Percentiles rank a stretch among this genome's conserved stretches.
These are phyloP conservation scores for Epinotia brunnichana DNA, from an alignment of 2,888 invertebrate genomes.

Conservation along the genomic window DNA sequence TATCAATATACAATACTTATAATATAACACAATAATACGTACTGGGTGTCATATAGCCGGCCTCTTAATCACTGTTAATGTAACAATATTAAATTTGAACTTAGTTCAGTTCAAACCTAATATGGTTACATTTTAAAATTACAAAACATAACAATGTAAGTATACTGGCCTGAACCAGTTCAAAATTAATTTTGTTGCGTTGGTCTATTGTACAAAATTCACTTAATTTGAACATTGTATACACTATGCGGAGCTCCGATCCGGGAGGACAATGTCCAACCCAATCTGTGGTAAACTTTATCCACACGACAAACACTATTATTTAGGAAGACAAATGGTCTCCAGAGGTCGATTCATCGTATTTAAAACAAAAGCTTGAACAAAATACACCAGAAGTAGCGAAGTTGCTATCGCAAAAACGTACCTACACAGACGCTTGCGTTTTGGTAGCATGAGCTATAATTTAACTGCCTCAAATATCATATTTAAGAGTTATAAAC, in stretches of 20 bases:
- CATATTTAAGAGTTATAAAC: not conserved
- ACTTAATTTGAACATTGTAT: no score
- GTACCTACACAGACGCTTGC: not conserved
- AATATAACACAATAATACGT: no score
- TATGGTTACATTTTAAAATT: no score
- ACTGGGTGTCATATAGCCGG: no score
- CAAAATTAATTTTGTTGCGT: no score
- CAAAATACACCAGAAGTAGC: not conserved
- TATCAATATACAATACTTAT: no score
- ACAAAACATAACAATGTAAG: no score
- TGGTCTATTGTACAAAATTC: no score
- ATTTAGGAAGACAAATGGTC: slow-evolving; percentile 8
- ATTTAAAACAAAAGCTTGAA: slow-evolving; percentile 3
- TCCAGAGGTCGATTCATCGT: slow-evolving; percentile 2
- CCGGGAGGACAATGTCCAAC: not conserved
- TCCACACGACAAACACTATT: not conserved
- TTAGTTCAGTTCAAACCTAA: no score
- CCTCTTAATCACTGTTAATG: no score
- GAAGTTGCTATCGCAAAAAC: not conserved
- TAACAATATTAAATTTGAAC: no score
- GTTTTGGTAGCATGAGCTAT: not conserved
- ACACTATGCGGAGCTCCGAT: not conserved
- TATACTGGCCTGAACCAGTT: no score
- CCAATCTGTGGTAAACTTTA: slow-evolving; percentile 3
- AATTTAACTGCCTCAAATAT: not conserved